These are phyloP conservation scores for Phymorhynchus buccinoides DNA, from an alignment of 1,140 invertebrate species.

Conservation along the genomic window DNA sequence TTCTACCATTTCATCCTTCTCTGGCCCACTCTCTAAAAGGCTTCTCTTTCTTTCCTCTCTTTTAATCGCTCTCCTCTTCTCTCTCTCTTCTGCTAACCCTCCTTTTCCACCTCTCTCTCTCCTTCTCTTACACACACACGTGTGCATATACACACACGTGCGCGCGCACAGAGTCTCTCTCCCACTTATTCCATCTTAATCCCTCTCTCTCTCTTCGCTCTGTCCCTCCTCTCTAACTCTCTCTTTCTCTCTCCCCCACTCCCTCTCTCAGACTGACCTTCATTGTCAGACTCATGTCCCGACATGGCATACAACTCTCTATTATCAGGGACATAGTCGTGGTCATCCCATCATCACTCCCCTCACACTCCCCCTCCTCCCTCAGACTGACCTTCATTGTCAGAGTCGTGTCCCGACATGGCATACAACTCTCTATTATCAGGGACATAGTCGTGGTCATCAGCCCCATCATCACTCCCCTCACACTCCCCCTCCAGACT, in stretches of 20 bases:
- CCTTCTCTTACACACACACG: no score
- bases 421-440: conserved; percentile 21
- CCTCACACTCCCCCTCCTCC: neutral
- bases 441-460: conserved; percentile 47
- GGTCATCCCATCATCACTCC: conserved; percentile 36
- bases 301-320: conserved; percentile 25
- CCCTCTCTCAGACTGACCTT: neutral
- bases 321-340: conserved; percentile 41
- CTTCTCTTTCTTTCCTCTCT: no score
- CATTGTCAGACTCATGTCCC: conserved; percentile 37
- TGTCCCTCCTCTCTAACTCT: no score
- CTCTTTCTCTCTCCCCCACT: conserved; percentile 37
- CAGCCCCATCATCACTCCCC: conserved; percentile 47
- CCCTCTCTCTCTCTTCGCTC: no score
- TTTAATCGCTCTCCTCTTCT: no score
- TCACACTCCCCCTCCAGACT: conserved; percentile 15
- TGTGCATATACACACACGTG: no score
- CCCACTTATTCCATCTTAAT: no score
- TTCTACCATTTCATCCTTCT: no score
- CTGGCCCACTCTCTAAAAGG: no score
- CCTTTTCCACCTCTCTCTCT: no score
- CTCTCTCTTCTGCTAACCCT: no score
- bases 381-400: conserved; percentile 20
- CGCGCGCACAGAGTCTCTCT: no score
- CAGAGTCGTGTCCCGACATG: conserved; percentile 35